A percentile compares a stretch with the other conserved stretches of the same genome.
Conservation (phyloP, 2,888 invertebrate species). For the Drosophila lutescens region DNA sequence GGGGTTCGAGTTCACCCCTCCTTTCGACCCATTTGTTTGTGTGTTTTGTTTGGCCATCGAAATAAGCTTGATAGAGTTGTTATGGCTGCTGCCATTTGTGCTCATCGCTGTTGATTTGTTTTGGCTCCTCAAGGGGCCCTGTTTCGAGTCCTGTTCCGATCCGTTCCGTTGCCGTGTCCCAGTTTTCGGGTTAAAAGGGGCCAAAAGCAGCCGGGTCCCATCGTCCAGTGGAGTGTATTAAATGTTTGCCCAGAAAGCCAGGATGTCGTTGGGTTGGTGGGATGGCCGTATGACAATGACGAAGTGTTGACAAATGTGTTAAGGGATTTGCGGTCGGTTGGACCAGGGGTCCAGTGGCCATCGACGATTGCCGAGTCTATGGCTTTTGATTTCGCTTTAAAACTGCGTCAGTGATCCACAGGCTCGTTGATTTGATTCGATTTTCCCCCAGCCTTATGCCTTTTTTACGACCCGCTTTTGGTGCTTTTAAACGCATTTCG, state of each 20-base stretch:
- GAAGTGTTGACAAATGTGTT: conserved; percentile 83
- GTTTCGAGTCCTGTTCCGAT: conserved; percentile 7
- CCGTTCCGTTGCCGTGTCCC: background rate
- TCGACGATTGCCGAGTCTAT: conserved; percentile 62
- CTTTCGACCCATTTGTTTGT: background rate
- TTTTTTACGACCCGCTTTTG: background rate
- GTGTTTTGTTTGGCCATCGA: conserved; percentile 64
- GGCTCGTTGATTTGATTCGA: background rate
- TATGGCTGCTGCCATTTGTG: conserved; percentile 70
- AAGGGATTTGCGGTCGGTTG: conserved; percentile 82
- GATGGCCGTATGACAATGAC: conserved; percentile 70
- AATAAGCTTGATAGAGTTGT: conserved; percentile 78
- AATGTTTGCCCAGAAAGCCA: conserved; percentile 61
- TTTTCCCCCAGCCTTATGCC: background rate
- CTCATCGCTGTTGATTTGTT: conserved; percentile 74
- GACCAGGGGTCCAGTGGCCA: conserved; percentile 54
- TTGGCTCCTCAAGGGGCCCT: conserved; percentile 43
- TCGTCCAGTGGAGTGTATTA: conserved; percentile 67
- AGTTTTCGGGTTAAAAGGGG: conserved; percentile 44
- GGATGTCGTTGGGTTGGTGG: too few species aligned
- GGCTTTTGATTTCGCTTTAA: conserved; percentile 64
- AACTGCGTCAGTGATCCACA: conserved; percentile 7
- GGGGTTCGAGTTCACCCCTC: background rate
- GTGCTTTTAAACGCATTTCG: too few species aligned
- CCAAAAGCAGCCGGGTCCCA: conserved; percentile 13